phyloP scores from a whole-genome alignment of 2,797 vertebrate genomes.

The Pseudocheirus occidentalis region DNA sequence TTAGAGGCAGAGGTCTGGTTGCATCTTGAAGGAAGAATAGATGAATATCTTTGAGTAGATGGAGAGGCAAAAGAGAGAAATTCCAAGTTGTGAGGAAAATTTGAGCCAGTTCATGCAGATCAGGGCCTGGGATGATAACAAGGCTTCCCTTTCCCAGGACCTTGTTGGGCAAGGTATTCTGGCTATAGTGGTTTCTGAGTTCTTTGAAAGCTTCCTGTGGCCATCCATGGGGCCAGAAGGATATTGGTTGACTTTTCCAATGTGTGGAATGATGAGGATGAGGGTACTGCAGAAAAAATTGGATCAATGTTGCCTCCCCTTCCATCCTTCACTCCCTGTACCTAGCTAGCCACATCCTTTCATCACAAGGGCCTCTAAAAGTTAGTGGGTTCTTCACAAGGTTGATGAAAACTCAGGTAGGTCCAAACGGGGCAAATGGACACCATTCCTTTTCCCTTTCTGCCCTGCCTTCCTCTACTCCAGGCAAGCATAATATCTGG shows the following conservation, averaged over 20 bases:
- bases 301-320: background rate
- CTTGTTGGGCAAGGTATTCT: background rate
- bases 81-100: background rate
- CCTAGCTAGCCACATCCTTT: background rate
- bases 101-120: background rate
- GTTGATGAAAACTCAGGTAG: background rate
- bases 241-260: background rate
- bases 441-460: background rate
- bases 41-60: background rate
- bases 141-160: background rate
- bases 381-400: background rate
- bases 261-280: background rate
- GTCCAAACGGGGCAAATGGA: background rate
- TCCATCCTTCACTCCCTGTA: background rate
- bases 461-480: background rate
- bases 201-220: background rate
- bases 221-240: background rate
- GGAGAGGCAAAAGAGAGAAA: background rate
- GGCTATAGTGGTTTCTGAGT: background rate
- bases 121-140: background rate
- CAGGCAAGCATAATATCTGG: background rate
- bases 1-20: background rate
- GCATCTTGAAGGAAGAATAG: background rate
- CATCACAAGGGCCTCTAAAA: background rate
- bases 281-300: background rate